Conservation (phyloP, 2,797 vertebrate species). For the Gymnodraco acuticeps region DNA sequence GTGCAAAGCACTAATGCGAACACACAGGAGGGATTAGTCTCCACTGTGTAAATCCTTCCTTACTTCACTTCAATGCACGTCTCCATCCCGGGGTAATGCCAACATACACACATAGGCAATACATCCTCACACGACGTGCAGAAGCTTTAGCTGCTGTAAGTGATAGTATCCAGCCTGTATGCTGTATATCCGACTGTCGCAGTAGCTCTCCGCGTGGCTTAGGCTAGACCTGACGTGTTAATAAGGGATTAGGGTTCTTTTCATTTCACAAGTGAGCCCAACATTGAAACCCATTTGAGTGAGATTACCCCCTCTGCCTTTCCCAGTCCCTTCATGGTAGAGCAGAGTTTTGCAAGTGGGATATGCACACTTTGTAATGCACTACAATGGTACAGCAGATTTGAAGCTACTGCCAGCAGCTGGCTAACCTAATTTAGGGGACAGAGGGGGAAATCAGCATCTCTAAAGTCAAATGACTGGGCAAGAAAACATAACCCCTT, state of each 20-base stretch:
- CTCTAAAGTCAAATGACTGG: background rate
- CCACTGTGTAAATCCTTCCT: background rate
- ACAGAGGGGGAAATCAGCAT: background rate
- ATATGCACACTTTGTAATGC: background rate
- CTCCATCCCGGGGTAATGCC: conserved; percentile 10
- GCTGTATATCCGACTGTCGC: conserved; percentile 6
- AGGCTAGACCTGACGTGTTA: conserved; percentile 56
- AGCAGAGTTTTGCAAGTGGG: background rate
- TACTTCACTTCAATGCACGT: conserved; percentile 19
- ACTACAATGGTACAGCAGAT: background rate
- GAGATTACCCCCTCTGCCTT: conserved; percentile 31
- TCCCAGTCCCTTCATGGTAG: background rate
- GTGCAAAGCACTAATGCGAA: background rate
- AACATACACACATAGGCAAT: conserved; percentile 4
- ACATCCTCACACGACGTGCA: conserved; percentile 16
- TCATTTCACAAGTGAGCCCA: conserved; percentile 50
- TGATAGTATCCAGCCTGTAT: conserved; percentile 50
- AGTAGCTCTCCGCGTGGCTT: conserved; percentile 41
- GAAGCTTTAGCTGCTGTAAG: conserved; percentile 51
- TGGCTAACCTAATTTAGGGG: background rate
- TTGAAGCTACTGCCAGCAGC: background rate
- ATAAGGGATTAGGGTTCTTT: conserved; percentile 69
- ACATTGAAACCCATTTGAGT: conserved; percentile 50
- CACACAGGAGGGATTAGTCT: conserved; percentile 29
- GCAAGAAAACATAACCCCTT: background rate